A percentile compares a stretch with the other conserved stretches of the same genome.
phyloP scores from a whole-genome alignment of 2,113 vertebrate species.

The Mesitornis unicolor region DNA sequence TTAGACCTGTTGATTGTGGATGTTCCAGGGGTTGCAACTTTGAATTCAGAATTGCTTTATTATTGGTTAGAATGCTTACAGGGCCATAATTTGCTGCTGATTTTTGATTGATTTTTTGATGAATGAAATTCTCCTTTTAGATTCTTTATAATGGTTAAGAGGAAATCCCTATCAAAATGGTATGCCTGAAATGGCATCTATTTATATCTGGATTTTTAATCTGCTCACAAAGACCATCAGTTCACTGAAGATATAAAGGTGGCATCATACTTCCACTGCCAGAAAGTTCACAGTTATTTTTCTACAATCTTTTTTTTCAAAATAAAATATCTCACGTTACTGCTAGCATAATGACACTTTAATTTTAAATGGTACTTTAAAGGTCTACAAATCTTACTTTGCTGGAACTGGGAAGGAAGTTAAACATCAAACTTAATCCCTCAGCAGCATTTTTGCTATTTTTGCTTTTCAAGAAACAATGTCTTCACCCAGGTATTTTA shows the following conservation, averaged over 20 bases:
- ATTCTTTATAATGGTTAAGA: background rate
- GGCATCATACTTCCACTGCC: background rate
- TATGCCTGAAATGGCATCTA: rapidly evolving
- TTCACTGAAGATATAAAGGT: background rate
- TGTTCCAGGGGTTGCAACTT: background rate
- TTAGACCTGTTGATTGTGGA: background rate
- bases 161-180: background rate
- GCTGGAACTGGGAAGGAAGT: background rate
- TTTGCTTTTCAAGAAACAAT: background rate
- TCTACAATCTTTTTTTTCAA: background rate
- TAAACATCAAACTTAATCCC: background rate
- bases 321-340: background rate
- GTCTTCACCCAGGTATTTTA: background rate
- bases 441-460: background rate
- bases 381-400: background rate
- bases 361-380: background rate
- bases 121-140: background rate
- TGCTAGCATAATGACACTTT: background rate
- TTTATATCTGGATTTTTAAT: background rate
- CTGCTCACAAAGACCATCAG: background rate
- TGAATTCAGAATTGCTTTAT: background rate
- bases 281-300: background rate
- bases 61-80: background rate
- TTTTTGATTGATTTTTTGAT: background rate
- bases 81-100: background rate